phyloP scores from a whole-genome alignment of 2,888 invertebrate species.

The Pristionchus entomophagus region DNA sequence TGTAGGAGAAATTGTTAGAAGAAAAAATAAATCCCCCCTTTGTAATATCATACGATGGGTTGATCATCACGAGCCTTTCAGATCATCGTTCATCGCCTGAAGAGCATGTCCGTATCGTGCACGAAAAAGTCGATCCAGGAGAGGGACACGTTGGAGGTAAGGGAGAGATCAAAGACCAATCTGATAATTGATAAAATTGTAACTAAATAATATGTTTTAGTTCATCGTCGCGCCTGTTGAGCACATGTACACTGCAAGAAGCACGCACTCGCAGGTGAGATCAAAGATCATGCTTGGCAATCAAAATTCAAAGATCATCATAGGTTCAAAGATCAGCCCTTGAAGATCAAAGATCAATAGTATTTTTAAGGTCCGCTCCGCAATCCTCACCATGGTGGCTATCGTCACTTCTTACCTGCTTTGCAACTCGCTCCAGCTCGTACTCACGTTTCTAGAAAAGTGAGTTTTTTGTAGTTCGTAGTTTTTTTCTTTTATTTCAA shows the following conservation, averaged over 20 bases:
- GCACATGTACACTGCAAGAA: conserved; percentile 27
- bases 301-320: background rate
- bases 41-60: too few species aligned
- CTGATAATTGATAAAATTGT: background rate
- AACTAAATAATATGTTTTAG: background rate
- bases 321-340: background rate
- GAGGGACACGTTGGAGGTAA: background rate
- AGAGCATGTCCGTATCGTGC: background rate
- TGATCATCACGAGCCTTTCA: too few species aligned
- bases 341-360: background rate
- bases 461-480: conserved; percentile 30
- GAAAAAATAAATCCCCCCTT: too few species aligned
- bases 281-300: background rate
- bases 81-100: conserved; percentile 48
- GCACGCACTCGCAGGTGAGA: conserved; percentile 38
- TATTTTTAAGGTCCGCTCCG: conserved; percentile 68
- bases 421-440: conserved; percentile 72
- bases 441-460: conserved; percentile 72
- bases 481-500: too few species aligned
- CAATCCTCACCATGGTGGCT: conserved; percentile 74
- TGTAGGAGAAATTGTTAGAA: background rate
- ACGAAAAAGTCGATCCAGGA: background rate
- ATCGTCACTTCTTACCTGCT: conserved; percentile 74
- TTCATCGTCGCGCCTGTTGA: conserved; percentile 34
- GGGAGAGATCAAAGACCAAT: background rate